Evolutionary conservation across 2,797 vertebrate species (phyloP).

Genomic region (Falco concolor): DNA sequence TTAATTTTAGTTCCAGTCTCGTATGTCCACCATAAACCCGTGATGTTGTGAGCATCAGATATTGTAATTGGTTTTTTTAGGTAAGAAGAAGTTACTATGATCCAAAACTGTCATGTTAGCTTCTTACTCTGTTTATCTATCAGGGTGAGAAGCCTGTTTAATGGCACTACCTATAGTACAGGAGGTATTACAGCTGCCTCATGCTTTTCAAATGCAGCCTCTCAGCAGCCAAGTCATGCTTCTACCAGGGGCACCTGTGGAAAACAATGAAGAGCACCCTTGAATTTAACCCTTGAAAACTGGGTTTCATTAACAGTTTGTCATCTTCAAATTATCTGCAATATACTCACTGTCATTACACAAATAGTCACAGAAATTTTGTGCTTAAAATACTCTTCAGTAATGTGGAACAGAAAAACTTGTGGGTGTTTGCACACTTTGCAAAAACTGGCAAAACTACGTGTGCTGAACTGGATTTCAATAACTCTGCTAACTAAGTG

Average conservation of each 20-base stretch:
- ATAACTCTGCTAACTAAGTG: not conserved
- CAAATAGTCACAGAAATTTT: not conserved
- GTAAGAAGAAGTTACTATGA: not conserved
- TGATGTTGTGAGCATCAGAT: not conserved
- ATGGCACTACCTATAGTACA: not conserved
- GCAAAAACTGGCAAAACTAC: not conserved
- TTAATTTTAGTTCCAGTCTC: not conserved
- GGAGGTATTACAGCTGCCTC: not conserved
- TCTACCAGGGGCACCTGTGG: not conserved
- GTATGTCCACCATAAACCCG: not conserved
- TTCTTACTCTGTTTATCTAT: not conserved
- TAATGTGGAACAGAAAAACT: not conserved
- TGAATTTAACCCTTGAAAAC: not conserved
- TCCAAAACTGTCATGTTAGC: not conserved
- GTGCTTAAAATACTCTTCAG: not conserved
- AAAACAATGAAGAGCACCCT: not conserved
- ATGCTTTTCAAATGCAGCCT: not conserved
- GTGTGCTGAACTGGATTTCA: not conserved
- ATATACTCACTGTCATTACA: not conserved
- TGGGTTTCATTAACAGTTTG: not conserved
- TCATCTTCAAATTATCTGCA: not conserved
- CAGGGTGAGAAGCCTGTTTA: not conserved
- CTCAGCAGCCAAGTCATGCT: not conserved
- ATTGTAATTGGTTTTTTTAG: not conserved
- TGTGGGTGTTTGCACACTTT: not conserved